Conservation (phyloP, 2,797 vertebrate species). For the Pseudocheirus occidentalis region DNA sequence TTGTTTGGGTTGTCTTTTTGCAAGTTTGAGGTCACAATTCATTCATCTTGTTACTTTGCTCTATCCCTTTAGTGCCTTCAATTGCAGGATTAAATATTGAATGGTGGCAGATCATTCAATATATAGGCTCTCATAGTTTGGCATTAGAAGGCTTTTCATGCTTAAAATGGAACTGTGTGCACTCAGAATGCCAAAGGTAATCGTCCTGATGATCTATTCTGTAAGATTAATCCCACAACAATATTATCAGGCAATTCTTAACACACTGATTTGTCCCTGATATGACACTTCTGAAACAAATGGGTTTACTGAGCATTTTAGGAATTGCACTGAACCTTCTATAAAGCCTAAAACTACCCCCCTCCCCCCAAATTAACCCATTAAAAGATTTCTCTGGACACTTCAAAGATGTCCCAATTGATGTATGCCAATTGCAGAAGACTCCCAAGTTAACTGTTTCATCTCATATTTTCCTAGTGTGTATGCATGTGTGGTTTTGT, state of each 20-base stretch:
- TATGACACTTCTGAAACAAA: constrained; percentile 86
- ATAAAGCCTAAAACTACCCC: constrained; percentile 49
- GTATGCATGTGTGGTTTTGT: neutral
- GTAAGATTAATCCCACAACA: constrained; percentile 88
- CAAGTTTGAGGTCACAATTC: constrained; percentile 94
- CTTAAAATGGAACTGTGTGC: constrained; percentile 81
- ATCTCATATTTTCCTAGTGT: neutral
- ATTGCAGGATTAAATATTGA: constrained; percentile 94
- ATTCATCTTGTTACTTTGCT: constrained; percentile 94
- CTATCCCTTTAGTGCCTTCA: constrained; percentile 93
- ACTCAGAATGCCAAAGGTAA: constrained; percentile 86
- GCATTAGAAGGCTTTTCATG: constrained; percentile 85
- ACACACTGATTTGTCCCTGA: constrained; percentile 86
- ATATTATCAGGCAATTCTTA: constrained; percentile 86
- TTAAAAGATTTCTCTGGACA: constrained; percentile 58
- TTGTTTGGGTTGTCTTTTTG: constrained; percentile 94
- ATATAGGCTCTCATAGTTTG: constrained; percentile 82
- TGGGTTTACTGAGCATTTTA: constrained; percentile 77
- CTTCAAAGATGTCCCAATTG: constrained; percentile 1
- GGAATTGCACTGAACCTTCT: constrained; percentile 59
- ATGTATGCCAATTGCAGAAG: neutral
- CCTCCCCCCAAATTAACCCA: constrained; percentile 76
- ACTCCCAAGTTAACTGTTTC: neutral
- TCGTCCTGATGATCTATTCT: constrained; percentile 84
- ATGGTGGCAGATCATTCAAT: constrained; percentile 89